A percentile compares a stretch with the other conserved stretches of the same genome.
Conservation (phyloP, 2,797 vertebrate species). For the Chelmon rostratus region DNA sequence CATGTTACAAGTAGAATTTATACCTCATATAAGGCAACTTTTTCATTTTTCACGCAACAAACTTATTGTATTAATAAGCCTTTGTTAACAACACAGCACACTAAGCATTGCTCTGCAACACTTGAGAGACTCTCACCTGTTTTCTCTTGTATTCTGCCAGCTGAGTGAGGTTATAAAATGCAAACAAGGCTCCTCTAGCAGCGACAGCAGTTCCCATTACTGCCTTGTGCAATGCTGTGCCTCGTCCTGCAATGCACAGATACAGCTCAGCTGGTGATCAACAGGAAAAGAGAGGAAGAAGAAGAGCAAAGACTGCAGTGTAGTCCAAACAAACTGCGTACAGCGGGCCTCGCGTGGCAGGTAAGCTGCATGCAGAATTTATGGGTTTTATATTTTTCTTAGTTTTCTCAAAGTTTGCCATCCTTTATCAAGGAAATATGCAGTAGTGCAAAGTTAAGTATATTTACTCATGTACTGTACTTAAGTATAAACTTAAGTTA, state of each 20-base stretch:
- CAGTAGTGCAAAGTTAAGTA: background rate
- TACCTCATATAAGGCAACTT: background rate
- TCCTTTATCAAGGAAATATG: constrained; percentile 2
- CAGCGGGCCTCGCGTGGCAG: background rate
- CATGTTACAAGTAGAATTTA: background rate
- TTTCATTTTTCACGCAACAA: constrained; percentile 2
- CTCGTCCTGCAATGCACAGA: constrained; percentile 71
- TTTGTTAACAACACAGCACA: constrained; percentile 19
- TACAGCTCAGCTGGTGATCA: constrained; percentile 54
- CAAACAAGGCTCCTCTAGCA: constrained; percentile 86
- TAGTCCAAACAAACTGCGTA: constrained; percentile 45
- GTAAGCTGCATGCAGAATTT: constrained; percentile 4
- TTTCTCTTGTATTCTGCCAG: constrained; percentile 85
- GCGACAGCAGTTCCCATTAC: constrained; percentile 86
- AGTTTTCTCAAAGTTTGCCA: constrained; percentile 31
- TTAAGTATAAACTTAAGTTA: no score
- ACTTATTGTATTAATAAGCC: background rate
- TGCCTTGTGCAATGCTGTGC: constrained; percentile 88
- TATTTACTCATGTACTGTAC: background rate
- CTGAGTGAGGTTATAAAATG: constrained; percentile 86
- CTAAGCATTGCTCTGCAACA: constrained; percentile 22
- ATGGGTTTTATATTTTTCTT: constrained; percentile 27
- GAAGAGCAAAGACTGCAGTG: constrained; percentile 27
- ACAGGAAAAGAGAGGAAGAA: background rate
- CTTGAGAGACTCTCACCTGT: constrained; percentile 68